Evolutionary conservation across 2,888 invertebrate species (phyloP).

Genomic region (Oscheius sp.): DNA sequence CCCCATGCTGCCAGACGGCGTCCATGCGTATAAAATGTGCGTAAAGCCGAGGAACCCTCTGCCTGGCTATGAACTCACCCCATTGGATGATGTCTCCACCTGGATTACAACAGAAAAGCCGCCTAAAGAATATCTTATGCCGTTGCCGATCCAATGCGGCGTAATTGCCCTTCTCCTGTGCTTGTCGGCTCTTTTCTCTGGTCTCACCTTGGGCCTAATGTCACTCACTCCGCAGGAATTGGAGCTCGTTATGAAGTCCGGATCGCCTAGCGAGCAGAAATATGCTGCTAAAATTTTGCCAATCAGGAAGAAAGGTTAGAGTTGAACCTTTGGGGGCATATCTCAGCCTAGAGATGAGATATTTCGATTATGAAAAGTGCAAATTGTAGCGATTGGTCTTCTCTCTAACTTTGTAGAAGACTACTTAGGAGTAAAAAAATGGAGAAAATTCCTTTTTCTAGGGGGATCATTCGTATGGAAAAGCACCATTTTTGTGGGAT

Average conservation of each 20-base stretch:
- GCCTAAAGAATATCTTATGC: constrained; percentile 57
- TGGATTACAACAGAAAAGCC: constrained; percentile 62
- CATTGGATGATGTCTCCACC: constrained; percentile 57
- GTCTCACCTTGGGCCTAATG: constrained; percentile 94
- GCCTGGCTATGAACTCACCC: constrained; percentile 5
- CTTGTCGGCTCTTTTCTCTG: constrained; percentile 94
- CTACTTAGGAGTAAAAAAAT: too few species aligned
- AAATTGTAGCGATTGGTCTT: too few species aligned
- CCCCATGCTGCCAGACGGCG: constrained; percentile 49
- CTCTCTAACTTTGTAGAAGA: too few species aligned
- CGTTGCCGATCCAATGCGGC: constrained; percentile 73
- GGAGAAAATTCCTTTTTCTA: too few species aligned
- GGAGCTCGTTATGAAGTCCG: constrained; percentile 65
- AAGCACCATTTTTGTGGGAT: too few species aligned
- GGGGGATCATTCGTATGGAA: too few species aligned
- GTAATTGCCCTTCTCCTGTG: constrained; percentile 81
- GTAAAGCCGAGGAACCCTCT: constrained; percentile 41
- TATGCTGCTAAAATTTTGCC: constrained; percentile 88
- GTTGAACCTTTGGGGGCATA: background rate
- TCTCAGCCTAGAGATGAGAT: too few species aligned
- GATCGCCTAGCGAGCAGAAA: constrained; percentile 59
- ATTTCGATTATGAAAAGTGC: too few species aligned
- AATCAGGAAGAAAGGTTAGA: constrained; percentile 81
- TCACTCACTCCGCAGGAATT: constrained; percentile 80
- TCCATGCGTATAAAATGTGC: constrained; percentile 58